These are phyloP conservation scores for Drosophila quinaria DNA, from an alignment of 2,888 invertebrate genomes.

Conservation along the genomic window DNA sequence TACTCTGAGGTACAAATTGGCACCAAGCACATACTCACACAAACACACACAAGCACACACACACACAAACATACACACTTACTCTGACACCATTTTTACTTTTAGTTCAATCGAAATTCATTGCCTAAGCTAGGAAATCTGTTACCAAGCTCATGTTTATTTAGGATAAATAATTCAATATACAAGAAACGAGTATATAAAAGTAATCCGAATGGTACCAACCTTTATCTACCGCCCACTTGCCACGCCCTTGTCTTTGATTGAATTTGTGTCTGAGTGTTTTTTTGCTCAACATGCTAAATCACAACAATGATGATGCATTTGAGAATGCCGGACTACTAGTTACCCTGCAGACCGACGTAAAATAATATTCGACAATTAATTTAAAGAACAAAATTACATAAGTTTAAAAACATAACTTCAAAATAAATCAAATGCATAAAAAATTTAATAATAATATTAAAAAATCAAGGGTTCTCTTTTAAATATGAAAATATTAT, in stretches of 20 bases:
- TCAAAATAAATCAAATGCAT: neutral
- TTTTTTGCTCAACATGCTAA: constrained; percentile 49
- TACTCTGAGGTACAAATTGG: constrained; percentile 33
- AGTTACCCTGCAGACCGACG: neutral
- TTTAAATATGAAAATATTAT: neutral
- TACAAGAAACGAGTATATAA: constrained; percentile 52
- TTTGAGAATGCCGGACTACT: neutral
- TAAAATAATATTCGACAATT: neutral
- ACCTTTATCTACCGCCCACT: constrained; percentile 52
- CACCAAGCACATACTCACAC: constrained; percentile 51
- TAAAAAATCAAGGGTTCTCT: neutral
- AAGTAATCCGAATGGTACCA: constrained; percentile 44
- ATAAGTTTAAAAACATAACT: neutral
- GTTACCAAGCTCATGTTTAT: constrained; percentile 69
- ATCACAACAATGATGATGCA: constrained; percentile 36
- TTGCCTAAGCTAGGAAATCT: constrained; percentile 63
- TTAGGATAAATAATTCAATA: constrained; percentile 82
- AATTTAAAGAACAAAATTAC: neutral
- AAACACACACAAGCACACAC: constrained; percentile 12
- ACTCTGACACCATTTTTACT: constrained; percentile 10
- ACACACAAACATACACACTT: constrained; percentile 3
- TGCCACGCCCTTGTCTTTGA: constrained; percentile 64
- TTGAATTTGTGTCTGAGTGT: constrained; percentile 67
- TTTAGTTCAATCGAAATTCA: constrained; percentile 49
- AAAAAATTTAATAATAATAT: neutral